Base-by-base conservation (phyloP, 1,140 invertebrate species). In the Ips typographus region DNA sequence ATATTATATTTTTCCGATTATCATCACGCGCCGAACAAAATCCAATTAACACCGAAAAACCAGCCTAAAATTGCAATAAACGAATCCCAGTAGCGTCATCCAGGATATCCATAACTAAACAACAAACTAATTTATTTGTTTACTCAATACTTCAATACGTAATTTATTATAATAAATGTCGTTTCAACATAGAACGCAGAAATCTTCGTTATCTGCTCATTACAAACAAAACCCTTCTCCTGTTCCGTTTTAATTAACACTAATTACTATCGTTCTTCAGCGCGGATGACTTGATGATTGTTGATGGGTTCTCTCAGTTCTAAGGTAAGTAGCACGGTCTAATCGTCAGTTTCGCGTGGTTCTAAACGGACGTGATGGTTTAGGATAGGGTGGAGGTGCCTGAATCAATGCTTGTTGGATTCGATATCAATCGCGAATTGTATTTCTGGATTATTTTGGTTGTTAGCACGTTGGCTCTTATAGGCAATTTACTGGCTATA, bases 401-500 rank as follows among this genome's bases (percentile, higher is more conserved):
- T 3, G 67, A 69, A 49, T 43, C 40, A 36, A 22, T 56, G 1
- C 41, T 69, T 2, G 47, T 53, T 2, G 67, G 57, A 40, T 61
- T 69, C 56, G 51, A 60, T 3, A 22, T 62, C 2, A 65, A 70
- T 36, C 40, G 57, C 52, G n/a, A 53, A 1, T 40, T 70, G 42
- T 65, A 70, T 42, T 73, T 65, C 67, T 71, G 73, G 59, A 63
- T 77, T 4, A 75, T 73, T 57, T 43, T 76, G 38, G 37, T 73
- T 8, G 53, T 77, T 40, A 56, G 66, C 6, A 55, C 74, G 5
- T 40, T 73, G 2, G 72, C 77, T 2, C 39, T 76, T n/a, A 6
- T 72, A n/a, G 77, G 75, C 42, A 78, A 78, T 52, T 36, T 72
- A 8, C 58, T 75, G 1, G 77, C 73, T 1, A 74, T 78, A 59